Percentiles rank a stretch among this genome's conserved stretches.
These are phyloP conservation scores for Napeogenes inachia DNA, from an alignment of 2,888 invertebrate genomes.

Conservation along the genomic window DNA sequence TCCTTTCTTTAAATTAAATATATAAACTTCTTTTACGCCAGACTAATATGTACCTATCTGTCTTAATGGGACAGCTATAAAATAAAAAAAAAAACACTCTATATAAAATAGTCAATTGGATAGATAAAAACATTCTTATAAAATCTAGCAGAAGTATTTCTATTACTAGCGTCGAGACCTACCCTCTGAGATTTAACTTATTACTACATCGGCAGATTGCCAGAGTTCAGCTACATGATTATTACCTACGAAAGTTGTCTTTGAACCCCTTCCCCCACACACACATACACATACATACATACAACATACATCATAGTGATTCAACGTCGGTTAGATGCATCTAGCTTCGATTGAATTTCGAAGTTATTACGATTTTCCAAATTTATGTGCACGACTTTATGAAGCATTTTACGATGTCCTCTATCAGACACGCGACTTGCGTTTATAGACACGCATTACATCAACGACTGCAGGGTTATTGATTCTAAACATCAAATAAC, in stretches of 20 bases:
- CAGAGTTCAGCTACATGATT: slow-evolving; percentile 49
- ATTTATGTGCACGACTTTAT: slow-evolving; percentile 65
- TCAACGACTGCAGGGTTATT: slow-evolving; percentile 30
- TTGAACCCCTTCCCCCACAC: slow-evolving; percentile 34
- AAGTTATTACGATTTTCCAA: slow-evolving; percentile 60
- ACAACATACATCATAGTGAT: slow-evolving; percentile 32
- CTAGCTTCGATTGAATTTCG: slow-evolving; percentile 46
- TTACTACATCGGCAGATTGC: slow-evolving; percentile 57
- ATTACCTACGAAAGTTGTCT: slow-evolving; percentile 48
- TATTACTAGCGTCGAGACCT: slow-evolving; percentile 47
- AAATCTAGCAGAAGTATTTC: slow-evolving; percentile 1
- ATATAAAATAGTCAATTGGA: slow-evolving; percentile 4
- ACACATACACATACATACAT: slow-evolving; percentile 10
- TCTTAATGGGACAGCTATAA: not conserved
- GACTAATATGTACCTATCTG: not conserved
- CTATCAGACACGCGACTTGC: slow-evolving; percentile 68
- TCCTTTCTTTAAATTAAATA: too few relatives aligned
- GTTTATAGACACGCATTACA: slow-evolving; percentile 63
- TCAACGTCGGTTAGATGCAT: slow-evolving; percentile 28
- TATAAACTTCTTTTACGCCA: not conserved
- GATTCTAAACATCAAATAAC: slow-evolving; percentile 34
- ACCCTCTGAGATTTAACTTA: slow-evolving; percentile 58
- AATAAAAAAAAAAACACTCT: not conserved
- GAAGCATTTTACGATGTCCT: slow-evolving; percentile 68
- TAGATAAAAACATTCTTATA: not conserved